Evolutionary conservation across 2,888 invertebrate genomes (phyloP), one percentile per base, ranked within the genome.

Genomic region (Chaetogeoica ovagalla): DNA sequence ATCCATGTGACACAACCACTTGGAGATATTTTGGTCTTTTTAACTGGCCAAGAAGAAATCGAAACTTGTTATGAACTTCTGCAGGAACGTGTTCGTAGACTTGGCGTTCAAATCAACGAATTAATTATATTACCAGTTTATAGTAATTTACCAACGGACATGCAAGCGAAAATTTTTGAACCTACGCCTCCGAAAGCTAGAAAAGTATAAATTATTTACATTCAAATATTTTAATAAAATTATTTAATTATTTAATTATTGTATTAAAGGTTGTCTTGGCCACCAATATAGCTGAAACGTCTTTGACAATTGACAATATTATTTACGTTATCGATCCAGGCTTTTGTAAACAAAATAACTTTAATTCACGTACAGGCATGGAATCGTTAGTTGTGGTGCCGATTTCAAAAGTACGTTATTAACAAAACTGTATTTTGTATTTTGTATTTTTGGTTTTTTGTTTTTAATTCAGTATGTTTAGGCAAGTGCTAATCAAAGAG

Each of bases 291-390:
- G 99, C 99, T 0, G 99, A 99, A 88, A 99, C 99, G 0, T 98
- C 98, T 2, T 88, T 99, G 55, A 99, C 99, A 0, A 99, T 99
- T 84, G 98, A 99, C 86, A 98, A 98, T 84, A 99, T 99, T 83
- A 93, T 96, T 82, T 99, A 97, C 87, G 99, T 99, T 0, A 97
- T 99, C 83, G 99, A 99, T 88, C 97, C 98, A n/a, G 99, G 99
- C 0, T 99, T 98, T 88, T 96, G 96, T 69, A 99, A 99, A 86
- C 98, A 98, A 87, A 98, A 98, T 86, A 97, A 97, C 87, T 99
- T 97, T 85, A 94, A 98, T 88, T 97, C 98, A 0, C 90, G 96
- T 84, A 97, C 97, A 0, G 98, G 98, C 39, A 98, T 99, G 95
- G 98, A 99, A 86, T 97, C 97, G 84, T 89, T 99, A 82, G 94